These are phyloP conservation scores for Cheilosia soror DNA, from an alignment of 2,888 invertebrate species.

Conservation along the genomic window DNA sequence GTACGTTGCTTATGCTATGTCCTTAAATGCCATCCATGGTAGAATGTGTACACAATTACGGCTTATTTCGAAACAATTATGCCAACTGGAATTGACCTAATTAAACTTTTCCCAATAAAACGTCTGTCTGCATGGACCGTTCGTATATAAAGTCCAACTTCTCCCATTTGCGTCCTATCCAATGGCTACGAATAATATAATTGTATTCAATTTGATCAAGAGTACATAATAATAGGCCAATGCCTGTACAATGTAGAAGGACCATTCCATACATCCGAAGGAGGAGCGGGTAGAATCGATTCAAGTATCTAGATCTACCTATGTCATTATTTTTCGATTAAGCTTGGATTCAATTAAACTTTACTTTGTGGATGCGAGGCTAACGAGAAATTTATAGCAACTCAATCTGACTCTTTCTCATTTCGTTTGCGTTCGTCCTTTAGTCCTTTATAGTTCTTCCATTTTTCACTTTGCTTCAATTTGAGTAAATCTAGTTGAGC, in stretches of 20 bases:
- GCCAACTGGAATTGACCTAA: conserved; percentile 30
- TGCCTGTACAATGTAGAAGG: not conserved
- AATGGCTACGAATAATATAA: too few relatives aligned
- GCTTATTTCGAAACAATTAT: conserved; percentile 26
- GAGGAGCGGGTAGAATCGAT: conserved; percentile 36
- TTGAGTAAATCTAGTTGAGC: conserved; percentile 13
- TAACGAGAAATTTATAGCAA: conserved; percentile 63
- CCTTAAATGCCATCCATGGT: conserved; percentile 3
- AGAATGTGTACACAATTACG: not conserved
- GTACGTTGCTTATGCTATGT: not conserved
- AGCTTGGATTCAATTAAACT: conserved; percentile 69
- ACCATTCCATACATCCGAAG: not conserved
- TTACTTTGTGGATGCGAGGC: conserved; percentile 43
- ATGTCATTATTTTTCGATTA: conserved; percentile 69
- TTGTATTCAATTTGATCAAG: too few relatives aligned
- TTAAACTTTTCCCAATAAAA: conserved; percentile 19
- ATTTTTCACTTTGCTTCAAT: conserved; percentile 19
- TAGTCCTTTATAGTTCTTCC: not conserved
- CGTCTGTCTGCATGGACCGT: conserved; percentile 4
- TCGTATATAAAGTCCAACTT: too few relatives aligned
- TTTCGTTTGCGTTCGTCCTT: not conserved
- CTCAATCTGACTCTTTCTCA: conserved; percentile 18
- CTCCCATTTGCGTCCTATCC: too few relatives aligned
- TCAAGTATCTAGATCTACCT: conserved; percentile 22
- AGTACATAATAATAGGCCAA: too few relatives aligned